Percentiles rank a stretch among this genome's conserved stretches.
Conservation (phyloP, 2,113 vertebrate genomes). For the Orthonyx spaldingii region DNA sequence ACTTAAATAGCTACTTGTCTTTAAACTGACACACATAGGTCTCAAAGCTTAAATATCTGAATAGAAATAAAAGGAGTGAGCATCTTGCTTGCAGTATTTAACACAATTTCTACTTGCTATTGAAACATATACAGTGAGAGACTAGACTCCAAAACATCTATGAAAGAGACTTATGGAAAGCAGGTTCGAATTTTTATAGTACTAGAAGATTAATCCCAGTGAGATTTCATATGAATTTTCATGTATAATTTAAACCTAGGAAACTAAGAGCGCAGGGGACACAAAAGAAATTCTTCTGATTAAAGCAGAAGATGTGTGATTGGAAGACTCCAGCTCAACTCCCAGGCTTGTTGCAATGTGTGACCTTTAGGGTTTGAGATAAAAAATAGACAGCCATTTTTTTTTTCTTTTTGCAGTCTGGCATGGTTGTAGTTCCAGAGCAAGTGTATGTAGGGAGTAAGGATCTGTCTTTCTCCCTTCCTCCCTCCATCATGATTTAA, state of each 20-base stretch:
- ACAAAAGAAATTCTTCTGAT: neutral
- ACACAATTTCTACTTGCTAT: neutral
- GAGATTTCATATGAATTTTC: neutral
- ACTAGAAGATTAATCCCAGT: neutral
- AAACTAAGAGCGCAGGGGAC: neutral
- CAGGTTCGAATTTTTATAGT: neutral
- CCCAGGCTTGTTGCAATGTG: neutral
- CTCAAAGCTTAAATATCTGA: neutral
- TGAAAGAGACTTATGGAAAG: neutral
- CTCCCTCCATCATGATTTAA: neutral
- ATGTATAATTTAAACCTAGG: neutral
- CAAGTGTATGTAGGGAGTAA: neutral
- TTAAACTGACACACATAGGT: neutral
- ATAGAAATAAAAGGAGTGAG: neutral
- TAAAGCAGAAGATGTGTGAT: neutral
- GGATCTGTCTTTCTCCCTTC: neutral
- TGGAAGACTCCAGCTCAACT: neutral
- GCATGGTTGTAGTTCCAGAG: neutral
- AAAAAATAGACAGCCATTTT: neutral
- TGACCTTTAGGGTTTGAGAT: neutral
- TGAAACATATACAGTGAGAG: neutral
- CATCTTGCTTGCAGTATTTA: neutral
- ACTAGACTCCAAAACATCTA: neutral
- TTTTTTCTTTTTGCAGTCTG: neutral
- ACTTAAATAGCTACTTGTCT: neutral